These are phyloP conservation scores for Pycnomerus fuliginosus DNA, from an alignment of 2,888 invertebrate genomes.

Conservation along the genomic window DNA sequence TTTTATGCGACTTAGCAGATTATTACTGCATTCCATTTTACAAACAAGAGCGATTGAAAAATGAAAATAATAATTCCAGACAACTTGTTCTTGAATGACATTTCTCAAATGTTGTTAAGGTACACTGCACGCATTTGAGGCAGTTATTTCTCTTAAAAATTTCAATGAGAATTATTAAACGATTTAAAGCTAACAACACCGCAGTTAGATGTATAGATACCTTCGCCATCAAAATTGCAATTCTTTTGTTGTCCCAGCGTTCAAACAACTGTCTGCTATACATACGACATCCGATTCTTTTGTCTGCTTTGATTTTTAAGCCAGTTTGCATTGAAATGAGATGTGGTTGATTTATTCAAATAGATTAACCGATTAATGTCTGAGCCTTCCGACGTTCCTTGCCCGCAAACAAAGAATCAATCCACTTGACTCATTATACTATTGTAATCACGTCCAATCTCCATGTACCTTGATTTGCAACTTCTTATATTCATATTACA, in stretches of 20 bases:
- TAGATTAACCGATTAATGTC: constrained; percentile 50
- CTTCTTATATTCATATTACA: constrained; percentile 44
- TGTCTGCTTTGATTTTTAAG: constrained; percentile 32
- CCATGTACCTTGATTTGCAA: constrained; percentile 47
- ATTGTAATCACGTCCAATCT: constrained; percentile 49
- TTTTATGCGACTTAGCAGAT: too few relatives aligned
- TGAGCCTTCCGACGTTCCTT: constrained; percentile 44
- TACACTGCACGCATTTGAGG: too few relatives aligned
- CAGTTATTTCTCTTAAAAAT: too few relatives aligned
- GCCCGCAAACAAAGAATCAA: constrained; percentile 49
- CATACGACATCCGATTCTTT: constrained; percentile 36
- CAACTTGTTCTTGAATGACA: too few relatives aligned
- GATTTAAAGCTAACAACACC: too few relatives aligned
- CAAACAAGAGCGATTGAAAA: too few relatives aligned
- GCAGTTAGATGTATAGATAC: background rate
- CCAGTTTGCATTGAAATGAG: constrained; percentile 47
- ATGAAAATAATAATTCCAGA: too few relatives aligned
- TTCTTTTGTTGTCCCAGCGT: too few relatives aligned
- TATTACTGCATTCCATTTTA: too few relatives aligned
- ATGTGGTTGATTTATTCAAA: constrained; percentile 48
- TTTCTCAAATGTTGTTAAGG: too few relatives aligned
- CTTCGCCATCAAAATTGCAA: background rate
- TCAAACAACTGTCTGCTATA: constrained; percentile 24
- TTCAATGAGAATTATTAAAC: too few relatives aligned
- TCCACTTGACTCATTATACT: constrained; percentile 49